Percentiles rank a stretch among this genome's conserved stretches.
These are phyloP conservation scores for Dinothrombium tinctorium DNA, from an alignment of 1,140 invertebrate genomes.

Conservation along the genomic window DNA sequence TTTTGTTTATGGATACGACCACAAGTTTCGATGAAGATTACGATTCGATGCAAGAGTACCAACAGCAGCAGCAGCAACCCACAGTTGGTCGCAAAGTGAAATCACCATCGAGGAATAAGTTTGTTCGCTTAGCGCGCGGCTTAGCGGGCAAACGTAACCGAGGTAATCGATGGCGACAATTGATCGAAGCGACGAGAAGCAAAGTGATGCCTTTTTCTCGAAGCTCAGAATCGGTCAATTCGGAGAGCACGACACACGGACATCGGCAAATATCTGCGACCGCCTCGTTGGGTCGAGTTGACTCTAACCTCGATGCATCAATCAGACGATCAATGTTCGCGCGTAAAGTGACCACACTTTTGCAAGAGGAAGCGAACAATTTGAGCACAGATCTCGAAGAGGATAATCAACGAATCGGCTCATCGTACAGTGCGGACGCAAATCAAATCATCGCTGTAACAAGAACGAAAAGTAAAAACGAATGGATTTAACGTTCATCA, in stretches of 20 bases:
- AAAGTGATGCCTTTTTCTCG: slow-evolving; percentile 12
- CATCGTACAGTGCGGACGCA: too few species aligned
- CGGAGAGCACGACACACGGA: neutral
- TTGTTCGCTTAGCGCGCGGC: slow-evolving; percentile 14
- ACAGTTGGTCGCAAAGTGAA: slow-evolving; percentile 11
- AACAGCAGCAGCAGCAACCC: slow-evolving; percentile 6
- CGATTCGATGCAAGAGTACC: slow-evolving; percentile 9
- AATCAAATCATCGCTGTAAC: too few species aligned
- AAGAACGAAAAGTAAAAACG: too few species aligned
- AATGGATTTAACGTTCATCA: too few species aligned
- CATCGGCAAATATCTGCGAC: neutral
- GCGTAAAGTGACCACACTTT: slow-evolving; percentile 2
- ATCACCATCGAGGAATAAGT: slow-evolving; percentile 11
- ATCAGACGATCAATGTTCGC: slow-evolving; percentile 7
- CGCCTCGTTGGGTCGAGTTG: neutral
- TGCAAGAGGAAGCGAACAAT: slow-evolving; percentile 4
- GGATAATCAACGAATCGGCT: too few species aligned
- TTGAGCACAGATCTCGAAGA: too few species aligned
- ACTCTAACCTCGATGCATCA: slow-evolving; percentile 6
- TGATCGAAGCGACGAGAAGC: slow-evolving; percentile 16
- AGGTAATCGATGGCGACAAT: slow-evolving; percentile 13
- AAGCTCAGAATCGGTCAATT: slow-evolving; percentile 12
- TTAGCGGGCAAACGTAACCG: slow-evolving; percentile 13
- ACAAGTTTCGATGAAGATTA: slow-evolving; percentile 9
- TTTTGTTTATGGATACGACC: slow-evolving; percentile 9